These are phyloP conservation scores for Miichthys miiuy DNA, from an alignment of 2,797 vertebrate genomes.

Conservation along the genomic window DNA sequence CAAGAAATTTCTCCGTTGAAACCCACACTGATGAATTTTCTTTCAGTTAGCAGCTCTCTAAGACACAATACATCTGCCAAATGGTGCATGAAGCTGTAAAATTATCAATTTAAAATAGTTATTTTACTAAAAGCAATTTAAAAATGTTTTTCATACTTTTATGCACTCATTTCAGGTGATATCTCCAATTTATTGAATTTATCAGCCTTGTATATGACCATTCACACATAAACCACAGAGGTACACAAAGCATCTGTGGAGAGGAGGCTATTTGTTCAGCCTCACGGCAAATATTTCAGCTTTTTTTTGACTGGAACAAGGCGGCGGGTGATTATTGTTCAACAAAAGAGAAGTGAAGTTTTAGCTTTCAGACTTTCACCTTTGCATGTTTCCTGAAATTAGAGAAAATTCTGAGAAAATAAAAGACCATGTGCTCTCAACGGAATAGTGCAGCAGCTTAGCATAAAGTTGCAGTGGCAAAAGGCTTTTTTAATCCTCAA, in stretches of 20 bases:
- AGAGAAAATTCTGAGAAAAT: neutral
- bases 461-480: neutral
- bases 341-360: constrained; percentile 21
- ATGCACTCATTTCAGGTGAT: too few species aligned
- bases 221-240: neutral
- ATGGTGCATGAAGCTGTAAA: neutral
- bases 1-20: neutral
- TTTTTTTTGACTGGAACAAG: neutral
- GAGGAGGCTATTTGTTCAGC: neutral
- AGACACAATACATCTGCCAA: neutral
- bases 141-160: too few species aligned
- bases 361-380: neutral
- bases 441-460: neutral
- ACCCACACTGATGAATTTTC: neutral
- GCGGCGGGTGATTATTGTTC: neutral
- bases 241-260: neutral
- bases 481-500: too few species aligned
- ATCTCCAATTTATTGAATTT: too few species aligned
- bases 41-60: neutral
- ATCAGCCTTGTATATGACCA: neutral
- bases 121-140: neutral
- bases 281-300: neutral
- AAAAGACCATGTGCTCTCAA: neutral
- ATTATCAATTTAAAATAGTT: neutral
- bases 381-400: neutral